These are phyloP conservation scores for Apomyelois bistriatella DNA, from an alignment of 2,888 invertebrate species.

Conservation along the genomic window DNA sequence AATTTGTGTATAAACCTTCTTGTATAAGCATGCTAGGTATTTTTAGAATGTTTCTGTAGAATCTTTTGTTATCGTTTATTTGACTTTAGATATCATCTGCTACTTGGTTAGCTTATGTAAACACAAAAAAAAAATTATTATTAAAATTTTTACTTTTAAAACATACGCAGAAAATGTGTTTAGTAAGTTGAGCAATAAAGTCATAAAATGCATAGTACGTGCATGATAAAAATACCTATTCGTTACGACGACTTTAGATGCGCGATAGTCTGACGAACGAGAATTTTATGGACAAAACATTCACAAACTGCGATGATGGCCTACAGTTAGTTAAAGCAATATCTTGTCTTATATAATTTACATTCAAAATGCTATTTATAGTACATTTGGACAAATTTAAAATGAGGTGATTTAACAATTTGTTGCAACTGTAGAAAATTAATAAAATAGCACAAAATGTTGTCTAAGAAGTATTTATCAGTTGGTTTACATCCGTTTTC, in stretches of 20 bases:
- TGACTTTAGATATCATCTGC: neutral
- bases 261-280: conserved; percentile 34
- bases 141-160: neutral
- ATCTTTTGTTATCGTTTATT: neutral
- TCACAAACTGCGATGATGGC: conserved; percentile 23
- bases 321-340: conserved; percentile 26
- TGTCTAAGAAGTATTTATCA: neutral
- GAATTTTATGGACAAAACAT: conserved; percentile 28
- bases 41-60: neutral
- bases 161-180: neutral
- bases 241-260: conserved; percentile 15
- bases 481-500: neutral
- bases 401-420: neutral
- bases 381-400: neutral
- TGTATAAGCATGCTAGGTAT: too few relatives aligned
- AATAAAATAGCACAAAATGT: neutral
- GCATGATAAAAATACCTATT: conserved; percentile 14
- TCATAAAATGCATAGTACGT: conserved; percentile 2
- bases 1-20: neutral
- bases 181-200: neutral
- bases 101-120: neutral
- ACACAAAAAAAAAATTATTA: neutral
- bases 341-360: conserved; percentile 26
- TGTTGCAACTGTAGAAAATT: neutral
- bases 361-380: neutral